phyloP scores from a whole-genome alignment of 2,113 vertebrate species.

The Melanocharis versteri region DNA sequence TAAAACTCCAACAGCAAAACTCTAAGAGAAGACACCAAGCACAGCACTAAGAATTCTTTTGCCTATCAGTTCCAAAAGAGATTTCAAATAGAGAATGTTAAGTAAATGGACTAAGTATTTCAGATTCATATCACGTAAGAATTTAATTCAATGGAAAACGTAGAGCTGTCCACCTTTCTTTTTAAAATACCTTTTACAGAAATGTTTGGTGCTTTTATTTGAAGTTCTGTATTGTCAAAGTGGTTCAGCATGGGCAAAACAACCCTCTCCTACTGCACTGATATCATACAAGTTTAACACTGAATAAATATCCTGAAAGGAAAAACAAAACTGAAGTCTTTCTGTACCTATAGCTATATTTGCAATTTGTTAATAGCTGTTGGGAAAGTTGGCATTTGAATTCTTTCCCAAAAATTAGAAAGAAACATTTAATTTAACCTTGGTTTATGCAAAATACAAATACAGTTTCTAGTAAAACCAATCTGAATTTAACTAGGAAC shows the following conservation, averaged over 20 bases:
- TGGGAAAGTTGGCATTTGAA: background rate
- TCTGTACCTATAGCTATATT: background rate
- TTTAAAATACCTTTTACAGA: background rate
- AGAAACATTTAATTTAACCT: background rate
- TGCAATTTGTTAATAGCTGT: background rate
- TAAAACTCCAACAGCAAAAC: background rate
- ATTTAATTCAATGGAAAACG: background rate
- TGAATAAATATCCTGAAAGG: background rate
- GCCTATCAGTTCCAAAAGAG: background rate
- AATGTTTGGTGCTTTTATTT: background rate
- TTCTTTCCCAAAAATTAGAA: background rate
- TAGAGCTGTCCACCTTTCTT: background rate
- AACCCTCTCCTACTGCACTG: background rate
- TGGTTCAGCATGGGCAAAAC: background rate
- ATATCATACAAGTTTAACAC: background rate
- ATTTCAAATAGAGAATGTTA: background rate
- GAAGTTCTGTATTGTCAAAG: background rate
- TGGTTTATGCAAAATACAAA: background rate
- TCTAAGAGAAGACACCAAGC: background rate
- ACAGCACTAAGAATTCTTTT: background rate
- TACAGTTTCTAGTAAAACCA: background rate
- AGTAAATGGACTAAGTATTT: background rate
- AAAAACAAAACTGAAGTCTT: background rate
- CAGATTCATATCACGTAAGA: background rate
- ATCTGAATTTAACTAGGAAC: background rate